Evolutionary conservation across 2,113 vertebrate genomes (phyloP).

Genomic region (Brevimyrus niger): DNA sequence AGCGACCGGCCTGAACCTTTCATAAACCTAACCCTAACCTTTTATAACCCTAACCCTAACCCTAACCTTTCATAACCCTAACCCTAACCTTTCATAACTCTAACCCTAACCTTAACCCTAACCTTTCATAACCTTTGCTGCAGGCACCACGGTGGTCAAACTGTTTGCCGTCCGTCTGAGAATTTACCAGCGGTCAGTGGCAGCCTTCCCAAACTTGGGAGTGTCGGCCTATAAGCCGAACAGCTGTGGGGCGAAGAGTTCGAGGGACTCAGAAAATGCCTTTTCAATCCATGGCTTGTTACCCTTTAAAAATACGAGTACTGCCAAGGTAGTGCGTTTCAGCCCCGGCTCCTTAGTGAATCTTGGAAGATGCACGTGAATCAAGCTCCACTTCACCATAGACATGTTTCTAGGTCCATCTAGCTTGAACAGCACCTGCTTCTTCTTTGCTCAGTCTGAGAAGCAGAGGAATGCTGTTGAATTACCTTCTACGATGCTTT

Average conservation of each 20-base stretch:
- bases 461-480: background rate
- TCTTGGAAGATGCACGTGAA: background rate
- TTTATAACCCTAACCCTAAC: too few species aligned
- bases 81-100: too few species aligned
- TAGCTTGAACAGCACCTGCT: background rate
- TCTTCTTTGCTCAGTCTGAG: background rate
- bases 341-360: background rate
- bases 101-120: too few species aligned
- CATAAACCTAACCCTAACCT: too few species aligned
- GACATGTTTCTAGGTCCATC: background rate
- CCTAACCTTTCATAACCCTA: too few species aligned
- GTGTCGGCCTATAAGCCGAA: background rate
- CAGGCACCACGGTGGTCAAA: constrained; percentile 15
- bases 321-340: background rate
- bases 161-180: constrained; percentile 39
- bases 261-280: background rate
- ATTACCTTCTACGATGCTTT: constrained; percentile 76
- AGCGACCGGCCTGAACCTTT: constrained; percentile 4
- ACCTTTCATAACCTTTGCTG: constrained; percentile 34
- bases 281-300: background rate
- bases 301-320: background rate
- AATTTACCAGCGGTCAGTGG: constrained; percentile 33
- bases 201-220: constrained; percentile 12
- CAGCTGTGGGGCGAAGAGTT: background rate
- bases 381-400: background rate